Evolutionary conservation across 2,113 vertebrate species (phyloP), one percentile per base, ranked within the genome.

Genomic region (Actenoides hombroni): DNA sequence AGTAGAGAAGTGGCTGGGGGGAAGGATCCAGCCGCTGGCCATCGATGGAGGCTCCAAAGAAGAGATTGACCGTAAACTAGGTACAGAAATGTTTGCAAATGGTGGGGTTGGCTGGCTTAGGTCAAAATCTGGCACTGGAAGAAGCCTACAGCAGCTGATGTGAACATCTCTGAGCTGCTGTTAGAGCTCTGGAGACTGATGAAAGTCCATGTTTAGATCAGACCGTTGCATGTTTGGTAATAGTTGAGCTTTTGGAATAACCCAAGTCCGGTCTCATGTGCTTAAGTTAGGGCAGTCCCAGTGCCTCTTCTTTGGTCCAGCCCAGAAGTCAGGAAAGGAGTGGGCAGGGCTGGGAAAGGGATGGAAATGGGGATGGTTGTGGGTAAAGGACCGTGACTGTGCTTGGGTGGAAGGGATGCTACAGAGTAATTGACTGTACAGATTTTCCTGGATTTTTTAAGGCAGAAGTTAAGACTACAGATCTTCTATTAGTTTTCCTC

Each of bases 31-130:
- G 28, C 99, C 99, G 0, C 95, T 99, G 84, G 99, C 99, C 94
- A 99, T 99, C 15, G 99, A 99, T 31, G 99, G 99, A 86, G 99
- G 99, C 67, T 98, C 99, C 86, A 99, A 99, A 95, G 97, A 99
- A 1, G 98, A 99, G 80, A 99, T 99, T 60, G 99, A 99, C 88
- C 97, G 57, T 61, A 98, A 99, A 37, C 97, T 99, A 86, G 99
- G 99, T 99, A 97, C 46, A 94, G 75, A 95, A 85, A 51, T 65
- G 35, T 79, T 81, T 64, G 59, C n/a, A 63, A 7, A 35, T 1
- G 6, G 8, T 39, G 74, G 0, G 1, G 23, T 88, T 2, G 6
- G 16, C 35, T 92, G 49, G 25, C 71, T 79, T 65, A 24, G 39
- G 37, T 75, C 24, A 49, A 67, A 69, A 19, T 53, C 54, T 35